phyloP scores from a whole-genome alignment of 2,888 invertebrate species.

The Drosophila cognata region DNA sequence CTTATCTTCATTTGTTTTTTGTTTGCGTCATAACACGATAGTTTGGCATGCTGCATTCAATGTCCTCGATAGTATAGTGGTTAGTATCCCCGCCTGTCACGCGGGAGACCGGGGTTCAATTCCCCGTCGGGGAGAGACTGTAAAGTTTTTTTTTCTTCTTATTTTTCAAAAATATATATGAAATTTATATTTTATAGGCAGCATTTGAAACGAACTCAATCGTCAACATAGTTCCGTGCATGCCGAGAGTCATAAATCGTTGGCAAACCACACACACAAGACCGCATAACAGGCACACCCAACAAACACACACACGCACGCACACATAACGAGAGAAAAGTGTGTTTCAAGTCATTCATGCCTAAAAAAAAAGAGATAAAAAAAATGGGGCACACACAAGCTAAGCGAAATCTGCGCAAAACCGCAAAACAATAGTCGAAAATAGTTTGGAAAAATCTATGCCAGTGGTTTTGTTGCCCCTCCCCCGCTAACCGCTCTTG shows the following conservation, averaged over 20 bases:
- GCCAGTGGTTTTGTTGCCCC: conserved; percentile 36
- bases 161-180: conserved; percentile 13
- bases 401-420: conserved; percentile 67
- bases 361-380: conserved; percentile 38
- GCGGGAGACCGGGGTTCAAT: conserved; percentile 72
- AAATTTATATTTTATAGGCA: neutral
- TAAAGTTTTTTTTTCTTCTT: conserved; percentile 3
- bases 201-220: neutral
- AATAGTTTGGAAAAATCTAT: conserved; percentile 67
- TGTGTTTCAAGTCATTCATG: conserved; percentile 71
- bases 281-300: conserved; percentile 56
- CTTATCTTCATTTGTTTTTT: neutral
- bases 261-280: conserved; percentile 21
- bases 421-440: conserved; percentile 71
- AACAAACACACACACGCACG: conserved; percentile 19
- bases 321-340: conserved; percentile 47
- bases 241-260: conserved; percentile 10
- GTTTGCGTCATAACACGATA: neutral
- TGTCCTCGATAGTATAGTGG: conserved; percentile 72
- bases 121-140: conserved; percentile 67
- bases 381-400: conserved; percentile 14
- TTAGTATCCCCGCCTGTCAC: conserved; percentile 70
- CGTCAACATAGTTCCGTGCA: conserved; percentile 29
- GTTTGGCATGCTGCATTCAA: fast-evolving
- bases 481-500: neutral